Evolutionary conservation across 2,888 invertebrate species (phyloP).

Genomic region (Eristalinus aeneus): DNA sequence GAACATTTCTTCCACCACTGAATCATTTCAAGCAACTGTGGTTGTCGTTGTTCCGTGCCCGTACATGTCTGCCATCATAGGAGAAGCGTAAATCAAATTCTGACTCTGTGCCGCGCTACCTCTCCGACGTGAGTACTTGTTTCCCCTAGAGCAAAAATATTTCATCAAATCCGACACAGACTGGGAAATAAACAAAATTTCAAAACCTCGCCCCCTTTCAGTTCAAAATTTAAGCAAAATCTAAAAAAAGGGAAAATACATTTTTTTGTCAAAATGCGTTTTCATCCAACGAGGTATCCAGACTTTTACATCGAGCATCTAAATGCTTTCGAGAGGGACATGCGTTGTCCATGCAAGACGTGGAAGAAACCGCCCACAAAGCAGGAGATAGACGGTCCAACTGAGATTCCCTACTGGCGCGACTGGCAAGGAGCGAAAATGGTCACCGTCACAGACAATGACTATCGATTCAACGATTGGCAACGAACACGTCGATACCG

Average conservation of each 20-base stretch:
- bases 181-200: too few species aligned
- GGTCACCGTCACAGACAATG: not conserved
- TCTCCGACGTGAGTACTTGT: too few species aligned
- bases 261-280: conserved; percentile 46
- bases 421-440: conserved; percentile 31
- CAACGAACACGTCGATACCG: not conserved
- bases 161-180: too few species aligned
- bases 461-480: conserved; percentile 34
- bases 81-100: too few species aligned
- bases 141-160: too few species aligned
- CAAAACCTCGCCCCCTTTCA: too few species aligned
- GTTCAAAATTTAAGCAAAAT: not conserved
- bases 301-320: conserved; percentile 37
- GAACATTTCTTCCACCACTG: too few species aligned
- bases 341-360: not conserved
- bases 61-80: too few species aligned
- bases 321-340: conserved; percentile 16
- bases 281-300: conserved; percentile 17
- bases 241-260: too few species aligned
- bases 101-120: too few species aligned
- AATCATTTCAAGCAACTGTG: too few species aligned
- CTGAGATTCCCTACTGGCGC: conserved; percentile 36
- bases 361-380: conserved; percentile 36
- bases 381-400: conserved; percentile 29
- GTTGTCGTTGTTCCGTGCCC: too few species aligned